Percentiles rank a stretch among this genome's conserved stretches.
Evolutionary conservation across 2,888 invertebrate species (phyloP).

Genomic region (Watsonalla cultraria): DNA sequence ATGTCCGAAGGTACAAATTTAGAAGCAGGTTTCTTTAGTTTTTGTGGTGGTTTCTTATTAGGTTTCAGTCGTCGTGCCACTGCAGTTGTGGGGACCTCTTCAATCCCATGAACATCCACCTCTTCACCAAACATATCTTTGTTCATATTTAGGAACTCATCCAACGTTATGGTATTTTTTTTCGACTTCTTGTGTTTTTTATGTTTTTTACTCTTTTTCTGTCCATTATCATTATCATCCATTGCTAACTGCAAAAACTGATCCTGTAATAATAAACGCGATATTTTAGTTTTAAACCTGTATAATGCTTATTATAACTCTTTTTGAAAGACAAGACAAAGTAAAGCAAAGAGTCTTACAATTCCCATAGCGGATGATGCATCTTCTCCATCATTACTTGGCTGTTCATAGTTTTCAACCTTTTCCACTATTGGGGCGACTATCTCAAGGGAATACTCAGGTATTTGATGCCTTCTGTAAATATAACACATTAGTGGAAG

Average conservation of each 20-base stretch:
- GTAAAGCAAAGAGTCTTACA: slow-evolving; percentile 33
- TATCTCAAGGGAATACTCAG: slow-evolving; percentile 64
- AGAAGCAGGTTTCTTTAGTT: slow-evolving; percentile 17
- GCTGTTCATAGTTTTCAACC: slow-evolving; percentile 39
- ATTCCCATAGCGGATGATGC: slow-evolving; percentile 40
- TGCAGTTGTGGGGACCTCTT: slow-evolving; percentile 64
- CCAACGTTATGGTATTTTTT: slow-evolving; percentile 65
- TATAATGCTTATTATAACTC: no score
- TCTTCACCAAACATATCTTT: slow-evolving; percentile 72
- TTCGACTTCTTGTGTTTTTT: slow-evolving; percentile 71
- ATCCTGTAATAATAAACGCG: slow-evolving; percentile 42
- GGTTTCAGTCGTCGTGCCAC: slow-evolving; percentile 55
- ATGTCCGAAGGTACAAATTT: slow-evolving; percentile 44
- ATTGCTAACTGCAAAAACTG: slow-evolving; percentile 59
- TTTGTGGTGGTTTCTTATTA: slow-evolving; percentile 30
- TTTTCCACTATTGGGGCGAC: slow-evolving; percentile 65
- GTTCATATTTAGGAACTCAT: slow-evolving; percentile 73
- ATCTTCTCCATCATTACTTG: slow-evolving; percentile 24
- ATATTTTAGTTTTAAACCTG: slow-evolving; percentile 1
- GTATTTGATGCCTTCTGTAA: slow-evolving; percentile 44
- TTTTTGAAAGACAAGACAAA: no score
- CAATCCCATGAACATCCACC: slow-evolving; percentile 64
- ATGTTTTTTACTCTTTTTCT: slow-evolving; percentile 58
- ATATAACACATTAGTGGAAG: neutral
- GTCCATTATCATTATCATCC: slow-evolving; percentile 40